phyloP scores from a whole-genome alignment of 2,888 invertebrate species.

The Polyploca ridens region DNA sequence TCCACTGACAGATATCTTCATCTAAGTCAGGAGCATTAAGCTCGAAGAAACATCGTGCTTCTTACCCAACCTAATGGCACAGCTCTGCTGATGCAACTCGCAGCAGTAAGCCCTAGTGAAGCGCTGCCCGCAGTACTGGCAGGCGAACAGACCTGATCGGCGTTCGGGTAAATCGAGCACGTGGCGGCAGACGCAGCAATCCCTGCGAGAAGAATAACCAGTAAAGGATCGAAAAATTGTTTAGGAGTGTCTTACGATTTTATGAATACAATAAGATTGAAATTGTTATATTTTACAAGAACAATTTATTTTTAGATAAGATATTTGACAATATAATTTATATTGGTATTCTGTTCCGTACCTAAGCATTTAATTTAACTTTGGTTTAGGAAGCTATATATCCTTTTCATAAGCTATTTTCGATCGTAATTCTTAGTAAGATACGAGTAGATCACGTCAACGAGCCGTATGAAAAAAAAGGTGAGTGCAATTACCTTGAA shows the following conservation, averaged over 20 bases:
- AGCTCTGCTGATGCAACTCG: conserved; percentile 66
- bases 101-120: conserved; percentile 75
- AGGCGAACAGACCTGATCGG: conserved; percentile 48
- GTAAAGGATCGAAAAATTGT: background rate
- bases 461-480: conserved; percentile 15
- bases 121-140: conserved; percentile 63
- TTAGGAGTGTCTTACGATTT: too few species aligned
- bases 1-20: conserved; percentile 8
- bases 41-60: conserved; percentile 47
- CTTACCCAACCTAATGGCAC: conserved; percentile 48
- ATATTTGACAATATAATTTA: too few species aligned
- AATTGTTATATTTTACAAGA: too few species aligned
- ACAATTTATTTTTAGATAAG: too few species aligned
- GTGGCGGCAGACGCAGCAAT: conserved; percentile 70
- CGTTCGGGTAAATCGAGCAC: conserved; percentile 42
- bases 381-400: background rate
- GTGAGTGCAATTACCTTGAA: conserved; percentile 50
- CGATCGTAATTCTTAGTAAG: conserved; percentile 2
- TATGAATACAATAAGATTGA: too few species aligned
- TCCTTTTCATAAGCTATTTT: background rate
- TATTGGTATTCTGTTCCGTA: too few species aligned
- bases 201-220: conserved; percentile 41
- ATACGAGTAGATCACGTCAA: background rate
- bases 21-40: conserved; percentile 53
- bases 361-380: too few species aligned